These are phyloP conservation scores for Anas platyrhynchos DNA, from an alignment of 2,113 vertebrate genomes.

Conservation along the genomic window DNA sequence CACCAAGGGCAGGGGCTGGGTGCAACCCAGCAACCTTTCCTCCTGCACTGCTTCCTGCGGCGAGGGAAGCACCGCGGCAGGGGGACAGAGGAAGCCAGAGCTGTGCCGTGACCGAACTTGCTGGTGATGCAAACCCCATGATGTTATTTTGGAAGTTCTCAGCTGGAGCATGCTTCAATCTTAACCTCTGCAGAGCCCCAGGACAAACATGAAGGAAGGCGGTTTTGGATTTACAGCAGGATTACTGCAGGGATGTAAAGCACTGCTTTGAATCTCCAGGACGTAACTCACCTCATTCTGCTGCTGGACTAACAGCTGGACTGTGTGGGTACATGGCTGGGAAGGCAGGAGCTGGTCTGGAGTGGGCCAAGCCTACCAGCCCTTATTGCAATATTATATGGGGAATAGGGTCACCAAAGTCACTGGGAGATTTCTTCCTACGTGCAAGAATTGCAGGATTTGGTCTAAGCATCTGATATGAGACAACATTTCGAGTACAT, in stretches of 20 bases:
- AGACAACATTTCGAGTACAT: slow-evolving; percentile 34
- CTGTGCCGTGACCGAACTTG: background rate
- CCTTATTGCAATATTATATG: background rate
- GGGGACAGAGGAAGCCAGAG: rapidly evolving
- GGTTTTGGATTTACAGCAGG: background rate
- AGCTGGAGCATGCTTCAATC: background rate
- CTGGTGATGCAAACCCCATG: background rate
- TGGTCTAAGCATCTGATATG: background rate
- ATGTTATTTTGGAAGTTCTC: background rate
- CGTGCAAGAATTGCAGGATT: background rate
- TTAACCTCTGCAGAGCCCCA: rapidly evolving
- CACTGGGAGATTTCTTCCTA: background rate
- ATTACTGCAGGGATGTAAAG: background rate
- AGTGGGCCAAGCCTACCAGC: background rate
- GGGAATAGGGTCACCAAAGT: background rate
- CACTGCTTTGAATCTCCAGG: background rate
- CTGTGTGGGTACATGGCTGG: background rate
- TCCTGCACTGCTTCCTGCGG: background rate
- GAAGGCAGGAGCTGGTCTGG: background rate
- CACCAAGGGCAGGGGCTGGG: background rate
- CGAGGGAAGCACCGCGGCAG: rapidly evolving
- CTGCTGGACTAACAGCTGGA: background rate
- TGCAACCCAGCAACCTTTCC: background rate
- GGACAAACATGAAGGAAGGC: background rate
- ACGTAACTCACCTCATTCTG: background rate